phyloP scores from a whole-genome alignment of 2,797 vertebrate species.

The Spheniscus humboldti region DNA sequence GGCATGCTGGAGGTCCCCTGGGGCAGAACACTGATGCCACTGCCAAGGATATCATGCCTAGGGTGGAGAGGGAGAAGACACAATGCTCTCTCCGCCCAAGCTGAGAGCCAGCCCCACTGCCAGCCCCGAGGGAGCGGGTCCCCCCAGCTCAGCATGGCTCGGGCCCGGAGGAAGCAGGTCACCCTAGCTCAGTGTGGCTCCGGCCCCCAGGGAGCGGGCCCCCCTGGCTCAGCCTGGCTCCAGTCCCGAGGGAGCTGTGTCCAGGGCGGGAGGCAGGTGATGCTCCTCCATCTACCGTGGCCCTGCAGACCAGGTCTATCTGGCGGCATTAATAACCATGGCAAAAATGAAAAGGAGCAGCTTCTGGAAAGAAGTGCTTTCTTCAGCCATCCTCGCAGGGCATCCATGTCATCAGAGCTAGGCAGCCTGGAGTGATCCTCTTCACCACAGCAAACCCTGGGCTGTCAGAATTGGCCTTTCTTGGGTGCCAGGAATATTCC shows the following conservation, averaged over 20 bases:
- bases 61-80: neutral
- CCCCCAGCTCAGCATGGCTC: neutral
- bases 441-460: neutral
- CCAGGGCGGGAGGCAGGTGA: neutral
- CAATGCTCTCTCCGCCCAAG: neutral
- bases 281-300: neutral
- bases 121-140: neutral
- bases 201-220: neutral
- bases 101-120: neutral
- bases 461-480: neutral
- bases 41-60: neutral
- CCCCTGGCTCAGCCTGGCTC: neutral
- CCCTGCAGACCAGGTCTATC: neutral
- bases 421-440: neutral
- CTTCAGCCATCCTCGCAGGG: neutral
- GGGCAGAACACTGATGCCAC: no score
- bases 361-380: neutral
- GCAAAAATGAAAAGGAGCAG: neutral
- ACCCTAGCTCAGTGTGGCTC: neutral
- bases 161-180: neutral
- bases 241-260: fast-evolving
- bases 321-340: neutral
- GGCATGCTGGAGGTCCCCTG: neutral
- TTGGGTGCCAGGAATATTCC: neutral
- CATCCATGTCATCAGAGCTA: neutral